Evolutionary conservation across 2,113 vertebrate genomes (phyloP).

Genomic region (Craseonycteris thonglongyai): DNA sequence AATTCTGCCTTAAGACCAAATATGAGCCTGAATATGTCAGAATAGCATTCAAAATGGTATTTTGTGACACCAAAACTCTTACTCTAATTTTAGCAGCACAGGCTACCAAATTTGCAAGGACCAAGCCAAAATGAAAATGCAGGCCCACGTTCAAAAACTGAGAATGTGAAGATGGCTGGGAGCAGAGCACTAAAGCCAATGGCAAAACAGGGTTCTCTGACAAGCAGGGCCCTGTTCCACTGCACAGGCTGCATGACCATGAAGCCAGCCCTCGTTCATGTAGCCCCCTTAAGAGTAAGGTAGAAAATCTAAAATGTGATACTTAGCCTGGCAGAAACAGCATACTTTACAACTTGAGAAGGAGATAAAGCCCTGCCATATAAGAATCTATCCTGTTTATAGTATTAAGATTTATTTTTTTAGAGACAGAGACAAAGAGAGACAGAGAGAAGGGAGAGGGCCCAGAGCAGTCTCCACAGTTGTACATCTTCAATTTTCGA

Average conservation of each 20-base stretch:
- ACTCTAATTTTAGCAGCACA: not conserved
- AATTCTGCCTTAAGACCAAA: not conserved
- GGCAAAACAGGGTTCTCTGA: not conserved
- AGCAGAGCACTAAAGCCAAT: not conserved
- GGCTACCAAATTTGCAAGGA: not conserved
- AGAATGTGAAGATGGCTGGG: not conserved
- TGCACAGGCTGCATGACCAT: not conserved
- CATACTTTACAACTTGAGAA: not conserved
- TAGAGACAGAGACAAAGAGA: too few relatives aligned
- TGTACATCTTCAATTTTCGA: too few relatives aligned
- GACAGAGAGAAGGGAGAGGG: too few relatives aligned
- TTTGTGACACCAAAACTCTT: not conserved
- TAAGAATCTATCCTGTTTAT: not conserved
- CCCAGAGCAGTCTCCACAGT: too few relatives aligned
- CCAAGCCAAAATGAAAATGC: not conserved
- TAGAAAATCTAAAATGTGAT: not conserved
- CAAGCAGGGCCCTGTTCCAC: not conserved
- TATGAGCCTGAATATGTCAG: not conserved
- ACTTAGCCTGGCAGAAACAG: not conserved
- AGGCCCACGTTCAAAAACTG: not conserved
- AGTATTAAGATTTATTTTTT: too few relatives aligned
- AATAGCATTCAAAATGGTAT: not conserved
- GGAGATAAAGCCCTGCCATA: not conserved
- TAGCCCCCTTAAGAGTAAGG: not conserved
- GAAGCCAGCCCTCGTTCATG: not conserved